Evolutionary conservation across 2,888 invertebrate species (phyloP).

Genomic region (Cosmia trapezina): DNA sequence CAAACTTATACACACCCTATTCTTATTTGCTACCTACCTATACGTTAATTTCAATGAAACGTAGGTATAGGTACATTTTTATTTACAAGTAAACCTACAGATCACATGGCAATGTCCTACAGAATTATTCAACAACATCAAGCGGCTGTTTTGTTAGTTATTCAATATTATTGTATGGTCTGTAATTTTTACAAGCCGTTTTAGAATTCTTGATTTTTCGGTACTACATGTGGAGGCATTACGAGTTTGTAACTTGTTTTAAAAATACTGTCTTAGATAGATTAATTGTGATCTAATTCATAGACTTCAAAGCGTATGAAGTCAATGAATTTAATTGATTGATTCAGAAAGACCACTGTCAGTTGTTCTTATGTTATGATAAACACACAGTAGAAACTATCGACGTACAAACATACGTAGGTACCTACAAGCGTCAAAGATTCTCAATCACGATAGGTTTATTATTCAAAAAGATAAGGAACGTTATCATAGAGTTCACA

Average conservation of each 20-base stretch:
- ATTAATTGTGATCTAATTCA: neutral
- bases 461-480: constrained; percentile 35
- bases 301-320: neutral
- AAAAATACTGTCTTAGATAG: neutral
- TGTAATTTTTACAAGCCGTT: neutral
- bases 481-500: constrained; percentile 53
- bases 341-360: constrained; percentile 5
- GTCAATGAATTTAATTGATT: constrained; percentile 13
- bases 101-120: neutral
- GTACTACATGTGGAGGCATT: neutral
- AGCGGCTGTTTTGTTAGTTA: neutral
- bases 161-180: neutral
- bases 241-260: neutral
- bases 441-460: constrained; percentile 25
- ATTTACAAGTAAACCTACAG: neutral
- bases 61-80: too few relatives aligned
- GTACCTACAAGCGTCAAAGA: constrained; percentile 6
- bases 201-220: neutral
- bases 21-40: neutral
- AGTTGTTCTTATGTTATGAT: neutral
- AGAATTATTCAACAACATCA: neutral
- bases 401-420: neutral
- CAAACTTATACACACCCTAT: neutral
- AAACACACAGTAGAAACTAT: neutral
- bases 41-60: neutral